Conservation (phyloP, 2,797 vertebrate species). For the Xenopus petersii region DNA sequence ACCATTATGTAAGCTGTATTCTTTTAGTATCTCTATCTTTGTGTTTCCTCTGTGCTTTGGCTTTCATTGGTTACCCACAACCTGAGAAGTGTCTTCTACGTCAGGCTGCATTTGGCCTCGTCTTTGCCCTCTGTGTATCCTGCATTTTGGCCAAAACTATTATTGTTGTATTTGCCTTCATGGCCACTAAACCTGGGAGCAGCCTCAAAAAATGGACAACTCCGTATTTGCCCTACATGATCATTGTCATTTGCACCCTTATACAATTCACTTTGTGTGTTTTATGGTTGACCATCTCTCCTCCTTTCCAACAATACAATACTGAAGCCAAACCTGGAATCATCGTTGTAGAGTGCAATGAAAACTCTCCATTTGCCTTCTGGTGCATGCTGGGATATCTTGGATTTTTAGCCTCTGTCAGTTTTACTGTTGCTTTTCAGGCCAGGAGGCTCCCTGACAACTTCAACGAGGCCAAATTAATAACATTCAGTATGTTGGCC, state of each 20-base stretch:
- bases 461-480: constrained; percentile 46
- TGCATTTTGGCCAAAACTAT: too few species aligned
- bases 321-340: constrained; percentile 7
- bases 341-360: constrained; percentile 21
- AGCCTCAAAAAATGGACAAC: constrained; percentile 17
- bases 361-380: constrained; percentile 18
- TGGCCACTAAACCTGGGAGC: neutral
- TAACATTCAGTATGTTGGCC: constrained; percentile 40
- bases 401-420: constrained; percentile 27
- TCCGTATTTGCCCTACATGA: neutral
- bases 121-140: neutral
- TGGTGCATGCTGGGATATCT: constrained; percentile 37
- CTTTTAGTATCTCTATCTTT: neutral
- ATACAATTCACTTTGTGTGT: constrained; percentile 17
- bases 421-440: constrained; percentile 44
- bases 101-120: constrained; percentile 19
- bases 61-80: constrained; percentile 3
- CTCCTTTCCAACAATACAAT: constrained; percentile 28
- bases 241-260: constrained; percentile 14
- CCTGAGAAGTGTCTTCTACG: neutral
- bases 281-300: constrained; percentile 13
- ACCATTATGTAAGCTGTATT: constrained; percentile 12
- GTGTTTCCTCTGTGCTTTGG: neutral
- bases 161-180: too few species aligned
- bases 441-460: constrained; percentile 2